Evolutionary conservation across 2,888 invertebrate species (phyloP), one percentile per base, ranked within the genome.

Genomic region (Cetonia aurata): DNA sequence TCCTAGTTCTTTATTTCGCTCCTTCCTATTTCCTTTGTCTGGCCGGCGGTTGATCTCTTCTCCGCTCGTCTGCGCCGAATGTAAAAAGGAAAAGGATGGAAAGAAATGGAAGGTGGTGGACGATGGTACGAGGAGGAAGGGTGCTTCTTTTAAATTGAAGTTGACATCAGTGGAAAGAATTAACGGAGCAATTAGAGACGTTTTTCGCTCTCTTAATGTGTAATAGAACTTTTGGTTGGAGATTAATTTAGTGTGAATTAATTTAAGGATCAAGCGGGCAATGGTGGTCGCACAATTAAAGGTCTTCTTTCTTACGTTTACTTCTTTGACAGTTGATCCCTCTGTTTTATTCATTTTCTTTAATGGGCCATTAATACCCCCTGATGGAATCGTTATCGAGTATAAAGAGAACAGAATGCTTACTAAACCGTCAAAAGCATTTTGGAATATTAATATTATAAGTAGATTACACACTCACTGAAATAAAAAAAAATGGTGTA

Each of bases 221-320:
- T 76, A 79, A 80, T 79, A 77, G 77, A 80, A 80, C 80, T 81
- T 80, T 80, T 79, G 80, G 80, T 81, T 81, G 79, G 78, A 80
- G 80, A 79, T 75, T 81, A 80, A 82, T 82, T 82, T 80, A 75
- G 72, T 78, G 72, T 75, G 75, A 75, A 75, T 70, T 75, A 71
- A 71, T 71, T 68, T 52, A 71, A 50, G 60, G 48, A 13, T 17
- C 13, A 19, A 17, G 57, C 31, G 48, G 60, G 48, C 60, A 60
- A 60, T 46, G 46, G 31, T 60, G 48, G 46, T 48, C 31, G 60
- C 25, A 60, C 60, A 60, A 60, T 60, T 60, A 60, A 48, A 46
- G 60, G 48, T 60, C 48, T 60, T 44, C 44, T 60, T 60, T 56
- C 37, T 37, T 37, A 56, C 25, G 17, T 50, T 4, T 25, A 25